phyloP scores from a whole-genome alignment of 2,113 vertebrate genomes.

The Bostrychus sinensis region DNA sequence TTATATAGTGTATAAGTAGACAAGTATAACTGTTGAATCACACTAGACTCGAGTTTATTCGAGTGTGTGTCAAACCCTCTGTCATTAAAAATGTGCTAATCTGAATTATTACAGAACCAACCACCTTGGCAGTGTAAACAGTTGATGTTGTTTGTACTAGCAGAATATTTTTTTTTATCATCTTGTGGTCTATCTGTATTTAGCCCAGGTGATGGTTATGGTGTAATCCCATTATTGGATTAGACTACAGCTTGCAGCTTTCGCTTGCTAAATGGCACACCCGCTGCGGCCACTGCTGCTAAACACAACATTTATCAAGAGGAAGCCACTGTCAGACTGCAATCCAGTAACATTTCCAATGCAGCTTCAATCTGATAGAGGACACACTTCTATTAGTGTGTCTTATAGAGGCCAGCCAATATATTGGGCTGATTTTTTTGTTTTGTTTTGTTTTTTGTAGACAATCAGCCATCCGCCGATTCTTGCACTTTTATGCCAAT shows the following conservation, averaged over 20 bases:
- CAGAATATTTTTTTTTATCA: slow-evolving; percentile 11
- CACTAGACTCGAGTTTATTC: too few relatives aligned
- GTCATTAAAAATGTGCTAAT: too few relatives aligned
- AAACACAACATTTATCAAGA: slow-evolving; percentile 29
- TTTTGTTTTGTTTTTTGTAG: too few relatives aligned
- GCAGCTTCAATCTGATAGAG: too few relatives aligned
- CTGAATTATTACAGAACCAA: neutral
- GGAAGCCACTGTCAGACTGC: slow-evolving; percentile 16
- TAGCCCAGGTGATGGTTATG: slow-evolving; percentile 58
- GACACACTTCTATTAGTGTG: too few relatives aligned
- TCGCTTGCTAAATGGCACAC: slow-evolving; percentile 69
- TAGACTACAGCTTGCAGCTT: slow-evolving; percentile 66
- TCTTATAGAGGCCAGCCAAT: too few relatives aligned
- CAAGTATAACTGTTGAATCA: too few relatives aligned
- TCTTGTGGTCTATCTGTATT: slow-evolving; percentile 55
- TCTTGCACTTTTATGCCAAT: too few relatives aligned
- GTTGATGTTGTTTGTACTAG: neutral
- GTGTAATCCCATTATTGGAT: slow-evolving; percentile 81
- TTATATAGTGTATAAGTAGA: too few relatives aligned
- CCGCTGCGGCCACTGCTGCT: slow-evolving; percentile 33
- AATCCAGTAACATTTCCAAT: neutral
- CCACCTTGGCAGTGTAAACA: neutral
- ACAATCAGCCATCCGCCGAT: too few relatives aligned
- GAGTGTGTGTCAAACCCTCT: too few relatives aligned
- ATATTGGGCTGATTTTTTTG: too few relatives aligned